Conservation (phyloP, 2,888 invertebrate species). For the Tillus elongatus region DNA sequence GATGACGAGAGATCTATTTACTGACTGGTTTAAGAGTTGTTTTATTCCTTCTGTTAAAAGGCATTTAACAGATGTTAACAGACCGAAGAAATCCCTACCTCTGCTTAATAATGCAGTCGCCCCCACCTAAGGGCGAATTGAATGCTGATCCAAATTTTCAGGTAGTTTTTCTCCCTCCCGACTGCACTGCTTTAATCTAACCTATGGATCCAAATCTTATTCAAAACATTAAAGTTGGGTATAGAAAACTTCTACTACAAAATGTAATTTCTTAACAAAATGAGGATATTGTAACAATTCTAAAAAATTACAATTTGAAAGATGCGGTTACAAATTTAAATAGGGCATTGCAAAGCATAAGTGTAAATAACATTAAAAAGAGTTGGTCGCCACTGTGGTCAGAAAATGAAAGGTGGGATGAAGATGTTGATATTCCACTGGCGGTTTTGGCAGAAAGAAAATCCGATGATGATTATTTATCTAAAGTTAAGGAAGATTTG, state of each 20-base stretch:
- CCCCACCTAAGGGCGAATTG: slow-evolving; percentile 6
- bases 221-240: too few species aligned
- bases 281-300: slow-evolving; percentile 5
- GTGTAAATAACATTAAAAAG: neutral
- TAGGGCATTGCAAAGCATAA: neutral
- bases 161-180: too few species aligned
- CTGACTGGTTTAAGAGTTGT: too few species aligned
- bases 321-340: slow-evolving; percentile 8
- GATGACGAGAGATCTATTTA: too few species aligned
- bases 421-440: neutral
- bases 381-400: neutral
- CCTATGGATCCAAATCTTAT: too few species aligned
- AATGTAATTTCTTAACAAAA: neutral
- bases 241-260: too few species aligned
- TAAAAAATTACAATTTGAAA: slow-evolving; percentile 9
- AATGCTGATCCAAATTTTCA: too few species aligned
- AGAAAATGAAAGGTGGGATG: neutral
- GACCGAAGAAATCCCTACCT: too few species aligned
- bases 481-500: too few species aligned
- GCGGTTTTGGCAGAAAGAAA: neutral
- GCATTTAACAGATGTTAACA: too few species aligned
- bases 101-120: slow-evolving; percentile 5
- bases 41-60: slow-evolving; percentile 17
- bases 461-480: too few species aligned
- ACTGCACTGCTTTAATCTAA: too few species aligned